Evolutionary conservation across 2,797 vertebrate species (phyloP), one percentile per base, ranked within the genome.

Genomic region (Siniperca undulata): DNA sequence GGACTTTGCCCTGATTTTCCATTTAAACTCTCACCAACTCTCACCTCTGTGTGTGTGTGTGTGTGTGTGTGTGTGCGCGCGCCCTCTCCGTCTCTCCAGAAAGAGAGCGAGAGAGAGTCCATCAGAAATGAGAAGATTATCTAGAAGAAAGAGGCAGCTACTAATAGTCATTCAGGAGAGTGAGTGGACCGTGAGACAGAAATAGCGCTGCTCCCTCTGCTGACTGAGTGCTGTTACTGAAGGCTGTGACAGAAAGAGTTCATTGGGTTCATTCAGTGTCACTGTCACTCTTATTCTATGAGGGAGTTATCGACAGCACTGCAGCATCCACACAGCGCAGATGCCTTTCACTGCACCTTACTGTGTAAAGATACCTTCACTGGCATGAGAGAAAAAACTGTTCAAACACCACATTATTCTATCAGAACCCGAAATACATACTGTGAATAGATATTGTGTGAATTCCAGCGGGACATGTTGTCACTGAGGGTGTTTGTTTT

Each of bases 201-300:
- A 34, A 58, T 13, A 46, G 30, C 46, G 10, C 58, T 78, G 86
- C 89, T 11, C 88, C 91, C 92, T 89, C 93, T 92, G 91, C 83
- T 94, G 94, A 92, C 27, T 3, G 59, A 62, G 10, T 0, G 0
- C 2, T 10, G 75, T 56, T 3, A 65, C 73, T 76, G 77, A 13
- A 36, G 13, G 22, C 61, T 46, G 44, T 19, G 36, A 44, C 10
- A 36, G 17, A 16, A 13, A 1, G 36, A 71, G 92, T 87, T 94
- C 91, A 89, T 1, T 1, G 83, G 68, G 93, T 94, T 93, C 83
- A 61, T 65, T 55, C 40, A 0, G 72, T 75, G 73, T 68, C 75
- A 53, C 80, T 3, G 68, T 81, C 82, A 27, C 78, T 83, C 52
- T 53, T 8, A 0, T 40, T 62, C 53, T 69, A 67, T 64, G 38